Percentiles rank a stretch among this genome's conserved stretches.
Evolutionary conservation across 2,113 vertebrate genomes (phyloP).

Genomic region (Phrynosoma platyrhinos): DNA sequence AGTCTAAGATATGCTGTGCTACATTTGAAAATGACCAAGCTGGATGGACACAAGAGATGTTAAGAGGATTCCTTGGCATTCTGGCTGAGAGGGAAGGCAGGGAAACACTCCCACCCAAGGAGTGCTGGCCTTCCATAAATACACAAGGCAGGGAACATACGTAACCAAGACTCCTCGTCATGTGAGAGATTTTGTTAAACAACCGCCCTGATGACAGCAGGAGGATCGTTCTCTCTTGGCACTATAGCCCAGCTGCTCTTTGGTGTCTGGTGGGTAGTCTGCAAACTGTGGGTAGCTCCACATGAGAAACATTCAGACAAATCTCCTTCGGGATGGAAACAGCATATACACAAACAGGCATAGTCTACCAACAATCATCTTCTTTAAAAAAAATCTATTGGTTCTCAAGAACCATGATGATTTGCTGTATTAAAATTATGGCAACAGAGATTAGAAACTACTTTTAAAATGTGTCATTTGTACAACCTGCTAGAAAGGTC

Average conservation of each 20-base stretch:
- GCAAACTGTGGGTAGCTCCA: conserved; percentile 45
- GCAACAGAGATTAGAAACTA: conserved; percentile 71
- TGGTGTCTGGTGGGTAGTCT: conserved; percentile 68
- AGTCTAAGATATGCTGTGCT: not conserved
- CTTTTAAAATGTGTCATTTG: conserved; percentile 57
- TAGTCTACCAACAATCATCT: conserved; percentile 27
- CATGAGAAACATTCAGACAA: not conserved
- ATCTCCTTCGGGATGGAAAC: conserved; percentile 25
- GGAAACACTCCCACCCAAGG: not conserved
- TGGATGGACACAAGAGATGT: not conserved
- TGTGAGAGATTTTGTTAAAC: not conserved
- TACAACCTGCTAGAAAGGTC: conserved; percentile 55
- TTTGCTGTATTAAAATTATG: conserved; percentile 68
- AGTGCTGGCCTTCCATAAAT: conserved; percentile 14
- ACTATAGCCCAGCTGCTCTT: conserved; percentile 68
- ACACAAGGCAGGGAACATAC: accelerated
- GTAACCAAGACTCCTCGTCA: not conserved
- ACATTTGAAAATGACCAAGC: not conserved
- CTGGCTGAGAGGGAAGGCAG: not conserved
- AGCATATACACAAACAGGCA: conserved; percentile 36
- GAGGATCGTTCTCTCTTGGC: conserved; percentile 31
- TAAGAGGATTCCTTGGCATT: not conserved
- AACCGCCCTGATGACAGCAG: conserved; percentile 54
- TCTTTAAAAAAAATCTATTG: conserved; percentile 28
- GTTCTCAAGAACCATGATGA: conserved; percentile 36